Evolutionary conservation across 2,888 invertebrate species (phyloP).

Genomic region (Eurytoma californica): DNA sequence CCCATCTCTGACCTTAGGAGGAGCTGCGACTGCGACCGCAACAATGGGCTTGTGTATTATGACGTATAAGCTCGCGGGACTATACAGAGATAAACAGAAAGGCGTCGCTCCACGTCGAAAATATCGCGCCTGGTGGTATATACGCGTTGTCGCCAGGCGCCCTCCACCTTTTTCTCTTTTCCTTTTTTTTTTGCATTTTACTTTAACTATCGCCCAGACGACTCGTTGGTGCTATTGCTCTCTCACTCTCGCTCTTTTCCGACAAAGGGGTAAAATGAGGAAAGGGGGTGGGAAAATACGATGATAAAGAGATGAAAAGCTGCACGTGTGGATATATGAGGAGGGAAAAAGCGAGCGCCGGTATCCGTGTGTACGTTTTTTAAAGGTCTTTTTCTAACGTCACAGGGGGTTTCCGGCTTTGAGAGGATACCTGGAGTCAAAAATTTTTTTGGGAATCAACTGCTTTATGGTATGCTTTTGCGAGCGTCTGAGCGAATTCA

Average conservation of each 20-base stretch:
- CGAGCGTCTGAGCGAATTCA: too few relatives aligned
- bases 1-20: not conserved
- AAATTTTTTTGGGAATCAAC: too few relatives aligned
- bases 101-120: not conserved
- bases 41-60: not conserved
- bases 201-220: constrained; percentile 16
- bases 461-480: too few relatives aligned
- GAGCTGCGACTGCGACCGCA: not conserved
- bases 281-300: constrained; percentile 28
- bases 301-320: constrained; percentile 45
- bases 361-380: not conserved
- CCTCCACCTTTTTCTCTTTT: not conserved
- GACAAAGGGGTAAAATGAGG: constrained; percentile 13
- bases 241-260: not conserved
- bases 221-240: not conserved
- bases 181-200: constrained; percentile 10
- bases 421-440: too few relatives aligned
- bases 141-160: constrained; percentile 4
- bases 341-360: constrained; percentile 13
- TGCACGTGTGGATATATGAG: not conserved
- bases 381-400: not conserved
- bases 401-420: too few relatives aligned
- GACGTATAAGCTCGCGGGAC: not conserved
- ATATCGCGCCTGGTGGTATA: constrained; percentile 3
- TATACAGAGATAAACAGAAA: not conserved